Evolutionary conservation across 2,113 vertebrate species (phyloP), one percentile per base, ranked within the genome.

Genomic region (Leptobrachium ailaonicum): DNA sequence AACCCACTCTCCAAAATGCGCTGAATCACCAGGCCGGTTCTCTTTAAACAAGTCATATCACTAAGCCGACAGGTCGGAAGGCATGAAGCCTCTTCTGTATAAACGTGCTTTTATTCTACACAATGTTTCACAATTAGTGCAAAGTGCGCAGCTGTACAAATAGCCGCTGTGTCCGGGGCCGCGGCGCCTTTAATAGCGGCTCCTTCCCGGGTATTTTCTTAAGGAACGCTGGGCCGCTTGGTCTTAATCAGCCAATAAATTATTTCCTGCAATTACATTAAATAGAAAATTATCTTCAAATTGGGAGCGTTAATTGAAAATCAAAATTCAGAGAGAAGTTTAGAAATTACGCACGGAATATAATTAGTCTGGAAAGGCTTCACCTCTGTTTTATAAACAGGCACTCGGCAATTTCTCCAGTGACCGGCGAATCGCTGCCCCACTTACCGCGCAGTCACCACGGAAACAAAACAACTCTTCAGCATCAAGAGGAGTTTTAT

Each of bases 191-290:
- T 87, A 94, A 91, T 89, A 82, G 88, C 86, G 87, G 90, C 87
- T 92, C 92, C 90, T 89, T 89, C 87, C 82, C 82, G 86, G 87
- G 85, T 94, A 89, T 93, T 94, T 94, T 93, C 92, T 94, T 94
- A 92, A 94, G 92, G 88, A 91, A 90, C 89, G 89, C 89, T 91
- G 88, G 91, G 90, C 89, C 92, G 10, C 92, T 95, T 91, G 89
- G 90, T 95, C 94, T 95, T 95, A 97, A 96, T 97, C 94, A 95
- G 91, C 91, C 93, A 95, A 96, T 95, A 95, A 96, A 96, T 94
- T 94, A 93, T 95, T 96, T 97, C 95, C 95, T 95, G 93, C 92
- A 96, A 96, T 97, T 96, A 95, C 87, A 94, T 94, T 90, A 93
- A 95, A 95, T 90, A 94, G 92, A 95, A 95, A 94, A 94, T 90